A percentile compares a stretch with the other conserved stretches of the same genome.
These are phyloP conservation scores for Paralinhomoeus sp. DNA, from an alignment of 2,888 invertebrate genomes.

Conservation along the genomic window DNA sequence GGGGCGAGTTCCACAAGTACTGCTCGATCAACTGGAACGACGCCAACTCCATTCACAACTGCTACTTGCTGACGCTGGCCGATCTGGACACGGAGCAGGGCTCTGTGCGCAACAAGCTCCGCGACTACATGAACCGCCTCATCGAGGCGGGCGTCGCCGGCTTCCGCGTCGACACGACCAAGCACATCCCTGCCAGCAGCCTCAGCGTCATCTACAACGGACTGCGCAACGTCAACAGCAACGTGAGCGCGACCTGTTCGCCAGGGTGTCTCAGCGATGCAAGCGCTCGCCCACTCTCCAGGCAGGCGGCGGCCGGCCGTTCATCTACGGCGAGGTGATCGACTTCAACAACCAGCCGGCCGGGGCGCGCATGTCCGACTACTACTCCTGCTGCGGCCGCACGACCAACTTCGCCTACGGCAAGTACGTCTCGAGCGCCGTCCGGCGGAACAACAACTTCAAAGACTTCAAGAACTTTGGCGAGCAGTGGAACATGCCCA, in stretches of 20 bases:
- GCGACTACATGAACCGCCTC: slow-evolving; percentile 42
- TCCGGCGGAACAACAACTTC: slow-evolving; percentile 12
- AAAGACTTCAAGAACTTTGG: slow-evolving; percentile 16
- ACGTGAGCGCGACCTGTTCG: too few relatives aligned
- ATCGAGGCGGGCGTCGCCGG: slow-evolving; percentile 56
- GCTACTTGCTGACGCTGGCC: slow-evolving; percentile 45
- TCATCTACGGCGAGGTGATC: slow-evolving; percentile 25
- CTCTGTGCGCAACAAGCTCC: slow-evolving; percentile 40
- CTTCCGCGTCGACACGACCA: slow-evolving; percentile 37
- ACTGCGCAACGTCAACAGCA: slow-evolving; percentile 19
- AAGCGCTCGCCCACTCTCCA: too few relatives aligned
- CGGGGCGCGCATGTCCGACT: slow-evolving; percentile 8
- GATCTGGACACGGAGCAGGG: slow-evolving; percentile 48
- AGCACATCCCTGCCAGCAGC: slow-evolving; percentile 43
- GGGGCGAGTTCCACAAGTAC: slow-evolving; percentile 39
- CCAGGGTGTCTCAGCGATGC: too few relatives aligned
- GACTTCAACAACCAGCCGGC: slow-evolving; percentile 29
- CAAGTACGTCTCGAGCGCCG: slow-evolving; percentile 25
- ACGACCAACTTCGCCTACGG: slow-evolving; percentile 56
- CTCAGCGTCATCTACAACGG: slow-evolving; percentile 42
- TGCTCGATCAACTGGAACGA: slow-evolving; percentile 40
- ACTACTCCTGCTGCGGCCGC: slow-evolving; percentile 23
- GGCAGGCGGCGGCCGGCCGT: slow-evolving; percentile 20
- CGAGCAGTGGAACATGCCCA: slow-evolving; percentile 19
- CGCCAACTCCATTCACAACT: slow-evolving; percentile 38